phyloP scores from a whole-genome alignment of 2,797 vertebrate species.

The Platalea minor region DNA sequence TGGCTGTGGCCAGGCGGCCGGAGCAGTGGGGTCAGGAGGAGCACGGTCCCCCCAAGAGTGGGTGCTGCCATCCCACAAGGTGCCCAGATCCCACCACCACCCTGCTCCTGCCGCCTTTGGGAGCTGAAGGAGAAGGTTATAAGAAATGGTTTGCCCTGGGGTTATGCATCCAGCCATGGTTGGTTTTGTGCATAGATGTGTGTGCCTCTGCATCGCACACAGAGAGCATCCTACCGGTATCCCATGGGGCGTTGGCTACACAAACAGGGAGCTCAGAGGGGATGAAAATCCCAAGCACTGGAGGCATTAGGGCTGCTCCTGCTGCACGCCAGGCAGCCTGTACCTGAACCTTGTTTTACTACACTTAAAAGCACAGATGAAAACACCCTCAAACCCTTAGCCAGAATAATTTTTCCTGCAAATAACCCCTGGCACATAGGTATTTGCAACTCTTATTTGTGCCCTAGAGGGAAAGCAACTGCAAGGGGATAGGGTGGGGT shows the following conservation, averaged over 20 bases:
- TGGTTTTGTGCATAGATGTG: neutral
- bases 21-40: neutral
- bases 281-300: neutral
- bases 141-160: neutral
- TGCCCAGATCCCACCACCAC: neutral
- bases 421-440: neutral
- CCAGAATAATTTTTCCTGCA: neutral
- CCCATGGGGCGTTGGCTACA: neutral
- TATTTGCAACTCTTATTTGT: neutral
- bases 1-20: neutral
- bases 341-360: neutral
- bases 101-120: fast-evolving
- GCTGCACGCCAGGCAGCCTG: neutral
- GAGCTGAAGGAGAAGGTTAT: neutral
- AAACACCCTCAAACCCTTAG: neutral
- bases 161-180: neutral
- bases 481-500: neutral
- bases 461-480: neutral
- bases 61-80: neutral
- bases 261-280: neutral
- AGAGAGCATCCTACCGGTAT: neutral
- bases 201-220: neutral
- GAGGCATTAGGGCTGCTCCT: neutral
- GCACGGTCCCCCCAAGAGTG: fast-evolving
- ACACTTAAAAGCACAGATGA: neutral